These are phyloP conservation scores for Apamea epomidion DNA, from an alignment of 2,888 invertebrate species.

Conservation along the genomic window DNA sequence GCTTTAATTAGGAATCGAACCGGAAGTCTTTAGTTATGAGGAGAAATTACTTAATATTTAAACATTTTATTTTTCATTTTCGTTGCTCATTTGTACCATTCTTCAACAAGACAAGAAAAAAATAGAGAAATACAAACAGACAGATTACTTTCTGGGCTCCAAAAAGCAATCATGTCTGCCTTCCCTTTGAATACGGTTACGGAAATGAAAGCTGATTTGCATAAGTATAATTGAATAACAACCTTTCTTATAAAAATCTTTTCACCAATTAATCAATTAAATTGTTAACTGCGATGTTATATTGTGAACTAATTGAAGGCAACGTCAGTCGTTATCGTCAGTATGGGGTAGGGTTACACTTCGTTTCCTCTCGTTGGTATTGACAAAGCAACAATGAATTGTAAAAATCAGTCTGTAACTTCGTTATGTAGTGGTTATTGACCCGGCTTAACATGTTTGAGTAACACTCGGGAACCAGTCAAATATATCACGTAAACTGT, in stretches of 20 bases:
- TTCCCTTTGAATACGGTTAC: background rate
- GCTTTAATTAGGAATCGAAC: background rate
- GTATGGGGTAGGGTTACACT: conserved; percentile 15
- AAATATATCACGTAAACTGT: conserved; percentile 33
- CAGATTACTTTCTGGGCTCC: background rate
- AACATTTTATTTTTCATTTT: background rate
- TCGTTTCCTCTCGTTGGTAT: conserved; percentile 19
- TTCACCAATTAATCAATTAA: conserved; percentile 14
- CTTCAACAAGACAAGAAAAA: background rate
- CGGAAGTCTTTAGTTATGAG: background rate
- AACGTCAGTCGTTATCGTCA: conserved; percentile 1
- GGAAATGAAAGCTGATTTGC: background rate
- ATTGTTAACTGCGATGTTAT: conserved; percentile 19
- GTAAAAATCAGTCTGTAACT: conserved; percentile 27
- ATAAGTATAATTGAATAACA: background rate
- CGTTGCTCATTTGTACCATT: background rate
- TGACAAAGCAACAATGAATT: conserved; percentile 35
- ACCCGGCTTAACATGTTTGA: conserved; percentile 31
- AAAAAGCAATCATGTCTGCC: background rate
- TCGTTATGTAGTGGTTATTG: conserved; percentile 10
- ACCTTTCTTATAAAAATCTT: background rate
- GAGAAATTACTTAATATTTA: too few relatives aligned
- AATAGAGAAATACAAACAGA: background rate
- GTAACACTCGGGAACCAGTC: conserved; percentile 14
- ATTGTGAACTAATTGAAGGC: conserved; percentile 37